phyloP scores from a whole-genome alignment of 1,140 invertebrate genomes.

The Drosophila prosaltans region DNA sequence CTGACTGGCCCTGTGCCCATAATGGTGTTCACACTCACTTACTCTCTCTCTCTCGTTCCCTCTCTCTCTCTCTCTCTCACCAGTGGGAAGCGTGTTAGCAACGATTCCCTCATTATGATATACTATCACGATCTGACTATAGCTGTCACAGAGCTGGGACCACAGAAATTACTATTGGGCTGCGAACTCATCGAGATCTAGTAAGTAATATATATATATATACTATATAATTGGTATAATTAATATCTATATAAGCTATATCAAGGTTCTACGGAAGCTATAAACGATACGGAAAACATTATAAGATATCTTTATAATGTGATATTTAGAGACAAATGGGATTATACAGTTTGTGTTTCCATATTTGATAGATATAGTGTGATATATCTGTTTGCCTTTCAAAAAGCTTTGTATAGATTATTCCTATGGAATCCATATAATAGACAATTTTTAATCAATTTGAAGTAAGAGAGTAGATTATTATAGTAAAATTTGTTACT shows the following conservation, averaged over 20 bases:
- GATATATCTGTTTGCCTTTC: too few relatives aligned
- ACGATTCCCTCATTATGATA: constrained; percentile 88
- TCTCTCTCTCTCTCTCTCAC: constrained; percentile 61
- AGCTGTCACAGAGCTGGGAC: constrained; percentile 89
- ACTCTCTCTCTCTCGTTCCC: neutral
- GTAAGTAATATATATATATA: constrained; percentile 85
- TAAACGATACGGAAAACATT: too few relatives aligned
- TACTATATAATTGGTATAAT: too few relatives aligned
- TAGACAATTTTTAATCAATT: too few relatives aligned
- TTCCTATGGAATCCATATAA: too few relatives aligned
- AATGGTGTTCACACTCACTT: constrained; percentile 11
- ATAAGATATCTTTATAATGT: too few relatives aligned
- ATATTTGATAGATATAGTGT: too few relatives aligned
- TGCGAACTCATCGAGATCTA: constrained; percentile 93
- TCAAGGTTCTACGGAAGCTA: constrained; percentile 33
- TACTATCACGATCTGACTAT: constrained; percentile 92
- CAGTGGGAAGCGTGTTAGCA: constrained; percentile 85
- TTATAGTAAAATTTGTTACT: too few relatives aligned
- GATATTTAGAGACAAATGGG: too few relatives aligned
- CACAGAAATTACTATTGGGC: constrained; percentile 87
- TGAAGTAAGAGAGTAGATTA: too few relatives aligned
- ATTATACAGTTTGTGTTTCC: too few relatives aligned
- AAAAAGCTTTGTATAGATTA: too few relatives aligned
- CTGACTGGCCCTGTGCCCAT: constrained; percentile 66
- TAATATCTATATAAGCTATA: neutral